phyloP scores from a whole-genome alignment of 2,113 vertebrate genomes.

The Egretta garzetta region DNA sequence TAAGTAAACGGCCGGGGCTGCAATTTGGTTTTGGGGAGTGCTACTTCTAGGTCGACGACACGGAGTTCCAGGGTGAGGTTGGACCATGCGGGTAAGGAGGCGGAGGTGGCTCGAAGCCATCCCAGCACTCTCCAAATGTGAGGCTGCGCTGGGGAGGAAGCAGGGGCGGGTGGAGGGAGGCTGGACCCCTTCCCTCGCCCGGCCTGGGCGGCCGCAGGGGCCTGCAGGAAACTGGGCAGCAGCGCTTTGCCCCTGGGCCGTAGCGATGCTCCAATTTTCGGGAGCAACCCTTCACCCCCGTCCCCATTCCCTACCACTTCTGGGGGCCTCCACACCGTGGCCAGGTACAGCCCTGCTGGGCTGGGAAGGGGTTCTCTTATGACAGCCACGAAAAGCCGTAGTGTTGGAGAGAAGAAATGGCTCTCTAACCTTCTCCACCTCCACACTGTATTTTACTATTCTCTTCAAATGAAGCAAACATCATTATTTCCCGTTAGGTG shows the following conservation, averaged over 20 bases:
- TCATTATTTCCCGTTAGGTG: constrained; percentile 18
- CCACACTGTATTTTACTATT: constrained; percentile 30
- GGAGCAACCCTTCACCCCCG: not conserved
- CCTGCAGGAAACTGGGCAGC: not conserved
- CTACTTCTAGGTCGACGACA: not conserved
- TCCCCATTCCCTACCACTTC: not conserved
- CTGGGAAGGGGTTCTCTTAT: not conserved
- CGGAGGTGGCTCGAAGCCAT: not conserved
- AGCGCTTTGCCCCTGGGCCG: accelerated
- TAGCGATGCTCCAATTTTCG: not conserved
- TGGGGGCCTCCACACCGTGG: accelerated
- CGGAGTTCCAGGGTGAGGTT: not conserved
- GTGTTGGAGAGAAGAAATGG: not conserved
- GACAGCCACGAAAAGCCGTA: accelerated
- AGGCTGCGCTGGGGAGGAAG: not conserved
- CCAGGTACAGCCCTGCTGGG: not conserved
- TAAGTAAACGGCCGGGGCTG: not conserved
- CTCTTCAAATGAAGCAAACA: constrained; percentile 52
- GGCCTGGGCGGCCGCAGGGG: accelerated
- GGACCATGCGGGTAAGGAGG: not conserved
- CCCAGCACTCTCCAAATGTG: not conserved
- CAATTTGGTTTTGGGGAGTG: not conserved
- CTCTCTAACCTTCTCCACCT: not conserved
- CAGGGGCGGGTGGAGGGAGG: not conserved
- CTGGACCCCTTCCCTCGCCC: not conserved